Base-by-base conservation (phyloP, 2,113 vertebrate species). In the Eretmochelys imbricata region DNA sequence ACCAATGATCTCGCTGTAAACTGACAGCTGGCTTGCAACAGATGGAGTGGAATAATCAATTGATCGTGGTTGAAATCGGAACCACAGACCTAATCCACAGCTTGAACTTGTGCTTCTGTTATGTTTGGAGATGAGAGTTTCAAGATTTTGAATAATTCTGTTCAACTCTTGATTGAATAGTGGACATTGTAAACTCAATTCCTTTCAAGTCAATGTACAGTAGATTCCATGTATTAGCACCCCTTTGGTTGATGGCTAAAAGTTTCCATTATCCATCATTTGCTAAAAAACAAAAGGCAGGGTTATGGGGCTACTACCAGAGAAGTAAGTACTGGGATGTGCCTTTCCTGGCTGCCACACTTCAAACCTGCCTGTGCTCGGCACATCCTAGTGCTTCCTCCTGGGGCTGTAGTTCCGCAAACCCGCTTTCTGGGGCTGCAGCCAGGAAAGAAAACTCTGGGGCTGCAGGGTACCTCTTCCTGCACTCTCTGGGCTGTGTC, bases 21-120 rank as follows among this genome's bases (percentile, higher is more conserved):
- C 24, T 57, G 25, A 27, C 24, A 27, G 55, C 55, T 57, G 55
- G 55, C 93, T 88, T 93, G 95, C 87, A 89, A 84, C 69, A 96
- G 88, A 88, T 82, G 85, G 89, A 94, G 48, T 55, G 82, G 72
- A 89, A 89, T 78, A 92, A 89, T 95, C 96, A 97, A 31, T 8
- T 31, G 62, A 96, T 95, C 87, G 48, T 95, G 93, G 96, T 88
- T 96, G 96, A 97, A 96, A 89, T 38, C 94, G 93, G 91, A 57
- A 10, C 62, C 62, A 31, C 24, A n/a, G 88, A 95, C 89, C 83
- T 94, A 94, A 96, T 95, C 90, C 55, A 93, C 95, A 96, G 93
- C 94, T 81, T 96, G 89, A 89, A 87, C 87, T 95, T 20, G 1
- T 55, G 12, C 95, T 92, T 89, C 38, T 92, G 81, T 62, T 86